Percentiles rank a stretch among this genome's conserved stretches.
Conservation (phyloP, 2,888 invertebrate genomes). For the Synergus itoensis region DNA sequence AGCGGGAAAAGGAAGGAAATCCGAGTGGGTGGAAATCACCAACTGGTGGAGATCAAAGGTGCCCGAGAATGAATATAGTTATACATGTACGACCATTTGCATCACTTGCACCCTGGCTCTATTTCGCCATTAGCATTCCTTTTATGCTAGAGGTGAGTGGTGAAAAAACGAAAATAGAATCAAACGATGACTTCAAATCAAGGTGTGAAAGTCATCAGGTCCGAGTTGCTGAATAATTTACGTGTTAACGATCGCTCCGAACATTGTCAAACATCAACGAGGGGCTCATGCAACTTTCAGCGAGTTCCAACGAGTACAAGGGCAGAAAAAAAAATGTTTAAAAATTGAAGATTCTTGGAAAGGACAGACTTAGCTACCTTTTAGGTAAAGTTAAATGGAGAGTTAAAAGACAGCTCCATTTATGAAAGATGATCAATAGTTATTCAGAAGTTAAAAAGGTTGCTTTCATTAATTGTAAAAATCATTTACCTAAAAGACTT, state of each 20-base stretch:
- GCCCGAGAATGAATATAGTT: neutral
- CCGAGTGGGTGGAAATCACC: neutral
- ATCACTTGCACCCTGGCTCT: slow-evolving; percentile 5
- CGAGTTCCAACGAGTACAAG: neutral
- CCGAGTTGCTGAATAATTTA: slow-evolving; percentile 2
- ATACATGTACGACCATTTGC: neutral
- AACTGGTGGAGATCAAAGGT: neutral
- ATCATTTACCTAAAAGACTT: too few species aligned
- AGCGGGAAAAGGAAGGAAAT: neutral
- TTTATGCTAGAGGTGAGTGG: neutral
- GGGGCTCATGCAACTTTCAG: neutral
- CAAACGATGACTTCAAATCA: neutral
- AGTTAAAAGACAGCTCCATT: too few species aligned
- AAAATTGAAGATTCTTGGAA: neutral
- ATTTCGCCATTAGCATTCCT: neutral
- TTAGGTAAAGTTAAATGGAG: too few species aligned
- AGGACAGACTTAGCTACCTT: neutral
- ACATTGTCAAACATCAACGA: neutral
- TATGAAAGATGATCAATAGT: too few species aligned
- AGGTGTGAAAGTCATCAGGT: slow-evolving; percentile 7
- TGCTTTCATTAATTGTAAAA: too few species aligned
- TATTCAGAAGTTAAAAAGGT: too few species aligned
- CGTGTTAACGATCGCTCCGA: neutral
- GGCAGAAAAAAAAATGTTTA: neutral
- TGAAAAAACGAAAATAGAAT: neutral